These are phyloP conservation scores for Fundulus diaphanus DNA, from an alignment of 2,797 vertebrate species.

Conservation along the genomic window DNA sequence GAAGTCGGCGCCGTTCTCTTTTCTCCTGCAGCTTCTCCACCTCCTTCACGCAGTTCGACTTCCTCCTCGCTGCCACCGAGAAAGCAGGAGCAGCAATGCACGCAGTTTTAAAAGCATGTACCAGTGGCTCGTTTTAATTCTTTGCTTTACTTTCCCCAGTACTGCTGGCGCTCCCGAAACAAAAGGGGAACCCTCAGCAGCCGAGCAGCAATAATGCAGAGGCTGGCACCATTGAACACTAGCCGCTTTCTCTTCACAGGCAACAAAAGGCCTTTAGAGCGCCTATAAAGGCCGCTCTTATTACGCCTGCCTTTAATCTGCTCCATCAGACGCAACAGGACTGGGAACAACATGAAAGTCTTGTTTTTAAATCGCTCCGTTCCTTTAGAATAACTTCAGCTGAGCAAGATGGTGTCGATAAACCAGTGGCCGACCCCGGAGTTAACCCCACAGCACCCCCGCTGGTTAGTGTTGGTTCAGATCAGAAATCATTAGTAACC, in stretches of 20 bases:
- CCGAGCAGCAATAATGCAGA: constrained; percentile 34
- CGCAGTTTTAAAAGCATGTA: constrained; percentile 16
- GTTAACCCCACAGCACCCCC: constrained; percentile 41
- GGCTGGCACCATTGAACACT: constrained; percentile 61
- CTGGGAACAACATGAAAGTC: background rate
- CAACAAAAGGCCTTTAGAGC: constrained; percentile 58
- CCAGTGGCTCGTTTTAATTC: constrained; percentile 25
- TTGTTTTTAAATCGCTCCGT: background rate
- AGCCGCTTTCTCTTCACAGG: constrained; percentile 47
- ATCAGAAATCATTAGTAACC: constrained; percentile 31
- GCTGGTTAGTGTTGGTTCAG: constrained; percentile 48
- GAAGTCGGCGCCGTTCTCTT: constrained; percentile 91
- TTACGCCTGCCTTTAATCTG: constrained; percentile 9
- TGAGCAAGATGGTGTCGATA: constrained; percentile 3
- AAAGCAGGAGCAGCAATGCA: constrained; percentile 33
- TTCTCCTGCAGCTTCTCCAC: constrained; percentile 99
- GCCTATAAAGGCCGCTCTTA: constrained; percentile 16
- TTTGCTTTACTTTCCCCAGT: constrained; percentile 13
- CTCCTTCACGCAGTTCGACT: constrained; percentile 98
- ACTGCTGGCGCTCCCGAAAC: constrained; percentile 35
- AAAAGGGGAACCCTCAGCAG: constrained; percentile 43
- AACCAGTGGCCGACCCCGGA: constrained; percentile 13
- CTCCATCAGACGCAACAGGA: constrained; percentile 25
- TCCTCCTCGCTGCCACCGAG: constrained; percentile 89
- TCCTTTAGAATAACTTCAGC: background rate